A percentile compares a stretch with the other conserved stretches of the same genome.
These are phyloP conservation scores for Lomographa bimaculata DNA, from an alignment of 2,888 invertebrate species.

Conservation along the genomic window DNA sequence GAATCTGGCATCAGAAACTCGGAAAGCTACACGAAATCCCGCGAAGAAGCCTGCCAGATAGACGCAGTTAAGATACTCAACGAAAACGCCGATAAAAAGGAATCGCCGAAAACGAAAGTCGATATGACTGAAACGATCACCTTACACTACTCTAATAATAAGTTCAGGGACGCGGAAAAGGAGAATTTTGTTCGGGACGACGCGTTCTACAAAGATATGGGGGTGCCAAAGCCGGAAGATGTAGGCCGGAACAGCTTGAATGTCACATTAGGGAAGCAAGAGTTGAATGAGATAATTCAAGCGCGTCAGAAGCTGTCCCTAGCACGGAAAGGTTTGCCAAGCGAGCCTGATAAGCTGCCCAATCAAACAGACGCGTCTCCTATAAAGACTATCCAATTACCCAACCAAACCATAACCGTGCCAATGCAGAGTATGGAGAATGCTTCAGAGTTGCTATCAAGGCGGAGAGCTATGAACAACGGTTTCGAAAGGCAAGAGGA, in stretches of 20 bases:
- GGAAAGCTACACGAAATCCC: constrained; percentile 71
- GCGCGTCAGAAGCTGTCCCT: constrained; percentile 72
- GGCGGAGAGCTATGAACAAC: constrained; percentile 64
- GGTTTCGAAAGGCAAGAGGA: constrained; percentile 54
- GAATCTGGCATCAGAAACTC: constrained; percentile 60
- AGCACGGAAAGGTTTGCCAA: constrained; percentile 68
- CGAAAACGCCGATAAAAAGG: constrained; percentile 66
- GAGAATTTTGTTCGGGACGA: constrained; percentile 75
- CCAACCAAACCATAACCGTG: constrained; percentile 73
- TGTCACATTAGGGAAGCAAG: constrained; percentile 72
- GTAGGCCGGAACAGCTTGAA: constrained; percentile 61
- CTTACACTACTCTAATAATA: constrained; percentile 69
- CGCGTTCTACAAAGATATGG: constrained; percentile 72
- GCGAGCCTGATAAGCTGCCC: constrained; percentile 56
- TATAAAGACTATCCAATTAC: constrained; percentile 68
- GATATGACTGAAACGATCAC: constrained; percentile 71
- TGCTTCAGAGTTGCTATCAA: constrained; percentile 67
- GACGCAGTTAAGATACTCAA: constrained; percentile 66
- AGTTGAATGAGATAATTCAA: constrained; percentile 75
- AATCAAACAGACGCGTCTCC: constrained; percentile 55
- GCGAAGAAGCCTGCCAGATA: constrained; percentile 70
- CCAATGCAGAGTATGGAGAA: constrained; percentile 72
- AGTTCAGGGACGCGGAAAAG: constrained; percentile 70
- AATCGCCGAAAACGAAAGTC: constrained; percentile 47
- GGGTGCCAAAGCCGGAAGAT: constrained; percentile 55